Conservation (phyloP, 2,888 invertebrate genomes). For the Zelleria hepariella region DNA sequence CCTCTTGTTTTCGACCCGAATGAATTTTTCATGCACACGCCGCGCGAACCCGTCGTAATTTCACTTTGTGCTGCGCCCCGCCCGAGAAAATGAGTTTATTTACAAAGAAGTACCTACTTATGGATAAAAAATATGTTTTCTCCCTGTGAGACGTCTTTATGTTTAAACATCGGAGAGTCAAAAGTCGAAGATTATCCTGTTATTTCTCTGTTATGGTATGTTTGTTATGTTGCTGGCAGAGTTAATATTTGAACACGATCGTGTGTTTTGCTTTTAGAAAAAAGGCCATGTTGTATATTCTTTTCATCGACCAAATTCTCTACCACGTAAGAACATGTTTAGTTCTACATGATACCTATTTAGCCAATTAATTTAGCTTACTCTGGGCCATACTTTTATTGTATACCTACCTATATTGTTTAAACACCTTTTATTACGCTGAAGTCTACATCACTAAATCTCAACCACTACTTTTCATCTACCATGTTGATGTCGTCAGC, state of each 20-base stretch:
- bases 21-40: slow-evolving; percentile 68
- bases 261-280: slow-evolving; percentile 28
- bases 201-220: not conserved
- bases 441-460: too few species aligned
- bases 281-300: not conserved
- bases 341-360: too few species aligned
- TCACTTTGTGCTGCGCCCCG: slow-evolving; percentile 61
- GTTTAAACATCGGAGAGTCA: slow-evolving; percentile 29
- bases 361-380: too few species aligned
- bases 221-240: not conserved
- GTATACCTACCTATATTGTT: too few species aligned
- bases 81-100: slow-evolving; percentile 58
- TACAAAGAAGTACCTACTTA: slow-evolving; percentile 13
- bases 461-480: too few species aligned
- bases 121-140: not conserved
- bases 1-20: slow-evolving; percentile 60
- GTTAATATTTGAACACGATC: slow-evolving; percentile 41
- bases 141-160: slow-evolving; percentile 32
- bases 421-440: too few species aligned
- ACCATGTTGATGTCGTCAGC: too few species aligned
- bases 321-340: too few species aligned
- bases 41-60: slow-evolving; percentile 58
- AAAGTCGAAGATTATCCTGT: slow-evolving; percentile 31
- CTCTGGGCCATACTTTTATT: too few species aligned
- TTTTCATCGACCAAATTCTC: too few species aligned